Percentiles rank a stretch among this genome's conserved stretches.
phyloP scores from a whole-genome alignment of 1,140 invertebrate species.

The Pachypeltis micranthus region DNA sequence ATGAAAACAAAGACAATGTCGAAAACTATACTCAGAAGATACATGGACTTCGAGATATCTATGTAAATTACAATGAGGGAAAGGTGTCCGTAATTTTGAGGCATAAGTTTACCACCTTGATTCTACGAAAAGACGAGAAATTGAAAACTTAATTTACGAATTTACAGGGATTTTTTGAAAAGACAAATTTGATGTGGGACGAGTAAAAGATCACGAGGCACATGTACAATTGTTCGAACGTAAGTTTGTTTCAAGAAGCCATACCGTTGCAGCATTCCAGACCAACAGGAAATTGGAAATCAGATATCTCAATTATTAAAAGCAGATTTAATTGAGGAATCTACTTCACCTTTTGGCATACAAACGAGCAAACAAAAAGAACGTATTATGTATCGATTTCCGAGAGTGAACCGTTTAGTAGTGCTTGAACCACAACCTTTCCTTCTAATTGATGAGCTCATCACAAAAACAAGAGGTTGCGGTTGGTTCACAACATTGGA shows the following conservation, averaged over 20 bases:
- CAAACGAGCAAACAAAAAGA: constrained; percentile 20
- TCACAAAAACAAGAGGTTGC: constrained; percentile 17
- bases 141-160: too few species aligned
- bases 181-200: constrained; percentile 23
- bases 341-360: constrained; percentile 19
- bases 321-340: too few species aligned
- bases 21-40: too few species aligned
- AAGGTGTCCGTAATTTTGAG: neutral
- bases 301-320: constrained; percentile 21
- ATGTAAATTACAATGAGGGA: constrained; percentile 4
- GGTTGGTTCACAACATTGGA: constrained; percentile 22
- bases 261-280: constrained; percentile 21
- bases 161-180: constrained; percentile 18
- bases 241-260: constrained; percentile 15
- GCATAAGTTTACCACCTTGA: neutral
- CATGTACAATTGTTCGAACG: constrained; percentile 17
- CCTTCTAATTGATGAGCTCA: too few species aligned
- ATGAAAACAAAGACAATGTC: constrained; percentile 23
- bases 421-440: constrained; percentile 19
- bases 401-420: constrained; percentile 19
- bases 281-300: constrained; percentile 22
- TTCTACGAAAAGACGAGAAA: too few species aligned
- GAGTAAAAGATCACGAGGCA: too few species aligned
- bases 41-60: too few species aligned
- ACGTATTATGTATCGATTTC: constrained; percentile 23